Evolutionary conservation across 2,888 invertebrate species (phyloP), one percentile per base, ranked within the genome.

Genomic region (Prosopocoilus inquinatus): DNA sequence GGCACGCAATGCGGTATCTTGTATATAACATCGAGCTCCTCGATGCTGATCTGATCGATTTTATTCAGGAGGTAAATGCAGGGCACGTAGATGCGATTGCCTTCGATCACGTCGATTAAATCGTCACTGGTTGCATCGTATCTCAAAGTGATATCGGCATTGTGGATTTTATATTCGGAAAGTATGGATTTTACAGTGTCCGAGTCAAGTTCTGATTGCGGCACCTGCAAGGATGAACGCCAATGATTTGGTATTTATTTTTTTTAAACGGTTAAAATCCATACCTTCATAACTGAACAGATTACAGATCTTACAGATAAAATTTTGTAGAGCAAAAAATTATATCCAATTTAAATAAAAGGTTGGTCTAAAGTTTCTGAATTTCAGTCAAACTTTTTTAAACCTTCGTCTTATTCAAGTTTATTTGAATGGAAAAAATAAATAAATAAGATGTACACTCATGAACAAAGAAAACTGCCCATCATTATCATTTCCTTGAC

Each of bases 1-100:
- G 99, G 99, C n/a, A 99, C 98, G 74, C 96, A 96, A 78, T 99
- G 99, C 0, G 99, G 99, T 70, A 99, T 96, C 81, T 96, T 96
- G 80, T 98, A 99, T 70, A 99, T 98, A 28, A 99, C 90, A 70
- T 99, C 99, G 72, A 94, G 77, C 78, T 99, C 99, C 82, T 97
- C 92, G 73, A 94, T 91, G 75, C 91, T 92, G 73, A 94, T 94
- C 81, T 94, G 94, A 87, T 94, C 94, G 72, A 99, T 99, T 83
- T 99, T 99, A 79, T 99, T 99, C 47, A 99, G 86, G 64, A 99
- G 84, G 80, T 98, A 99, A 78, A 99, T 96, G 80, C 98, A 98
- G 2, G 99, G 99, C 66, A 98, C 87, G 76, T 98, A 99, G 67
- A 99, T 91, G 58, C 99, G 85, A 80, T 99, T 99, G 53, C 99